Base-by-base conservation (phyloP, 2,113 vertebrate genomes). In the Corythoichthys haematopterus region DNA sequence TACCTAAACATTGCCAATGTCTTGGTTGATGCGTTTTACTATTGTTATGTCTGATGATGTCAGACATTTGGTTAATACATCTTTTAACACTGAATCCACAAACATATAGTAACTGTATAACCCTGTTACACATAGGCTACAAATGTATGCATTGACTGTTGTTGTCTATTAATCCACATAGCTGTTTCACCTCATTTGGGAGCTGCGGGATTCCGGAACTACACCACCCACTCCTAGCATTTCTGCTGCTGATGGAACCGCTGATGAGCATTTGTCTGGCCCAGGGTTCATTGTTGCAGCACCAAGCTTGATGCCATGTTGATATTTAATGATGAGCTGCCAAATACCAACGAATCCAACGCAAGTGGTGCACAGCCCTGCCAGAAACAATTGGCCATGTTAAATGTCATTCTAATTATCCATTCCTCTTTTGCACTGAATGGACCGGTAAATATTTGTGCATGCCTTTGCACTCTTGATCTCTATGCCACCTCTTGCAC, bases 331-430 rank as follows among this genome's bases (percentile, higher is more conserved):
- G 87, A 91, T 92, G 88, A 85, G 77, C 78, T 71, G 74, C 75
- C 71, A 72, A 88, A 77, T 53, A 68, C 68, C 55, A 15, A 36
- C 55, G 11, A 71, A 82, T 64, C 68, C 55, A 55, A 65, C 33
- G 38, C 56, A 13, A 12, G 20, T 35, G 56, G 48, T 46, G 75
- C 60, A 67, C 71, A 75, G 66, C 61, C 55, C 79, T 78, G 69
- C 62, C 51, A 16, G 65, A 74, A 71, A 66, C 65, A 37, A 28
- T 28, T 38, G 69, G 66, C 76, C 75, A 70, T 76, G 73, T 71
- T 88, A 90, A 92, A 92, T 92, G 90, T 89, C 89, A 90, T 78
- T 89, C 85, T 90, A 92, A 91, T 91, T 89, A 92, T 87, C 77
- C 69, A 45, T 71, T 37, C 70, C 68, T 47, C 73, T 80, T 69